phyloP scores from a whole-genome alignment of 2,888 invertebrate genomes.

The Drosophila yooni region DNA sequence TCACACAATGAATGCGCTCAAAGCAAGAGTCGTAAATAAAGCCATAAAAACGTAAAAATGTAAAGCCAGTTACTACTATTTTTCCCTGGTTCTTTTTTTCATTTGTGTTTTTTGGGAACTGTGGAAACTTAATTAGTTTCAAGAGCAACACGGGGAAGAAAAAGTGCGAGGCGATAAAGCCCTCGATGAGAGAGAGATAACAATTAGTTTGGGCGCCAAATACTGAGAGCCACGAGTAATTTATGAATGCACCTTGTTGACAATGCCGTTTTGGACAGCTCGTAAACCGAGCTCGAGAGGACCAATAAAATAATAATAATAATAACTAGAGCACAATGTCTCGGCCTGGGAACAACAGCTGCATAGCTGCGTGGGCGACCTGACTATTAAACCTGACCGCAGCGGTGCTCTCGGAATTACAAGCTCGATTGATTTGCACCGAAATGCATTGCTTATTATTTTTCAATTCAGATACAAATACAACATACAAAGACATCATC shows the following conservation, averaged over 20 bases:
- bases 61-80: constrained; percentile 66
- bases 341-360: constrained; percentile 32
- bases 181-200: constrained; percentile 53
- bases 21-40: constrained; percentile 71
- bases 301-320: constrained; percentile 41
- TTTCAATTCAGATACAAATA: constrained; percentile 39
- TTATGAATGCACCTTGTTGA: constrained; percentile 73
- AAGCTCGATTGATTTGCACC: constrained; percentile 77
- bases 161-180: constrained; percentile 58
- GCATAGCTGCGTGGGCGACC: constrained; percentile 52
- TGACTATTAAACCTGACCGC: constrained; percentile 7
- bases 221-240: constrained; percentile 48
- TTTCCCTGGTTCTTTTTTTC: constrained; percentile 1
- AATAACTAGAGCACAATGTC: constrained; percentile 39
- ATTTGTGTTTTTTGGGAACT: constrained; percentile 33
- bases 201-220: constrained; percentile 69
- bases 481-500: constrained; percentile 8
- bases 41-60: constrained; percentile 70
- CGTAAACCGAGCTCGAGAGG: constrained; percentile 58
- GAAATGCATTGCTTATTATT: constrained; percentile 20
- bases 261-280: constrained; percentile 70
- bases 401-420: constrained; percentile 57
- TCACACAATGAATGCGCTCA: constrained; percentile 71
- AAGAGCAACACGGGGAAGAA: constrained; percentile 32
- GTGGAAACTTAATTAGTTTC: constrained; percentile 77